A percentile compares a stretch with the other conserved stretches of the same genome.
phyloP scores from a whole-genome alignment of 2,888 invertebrate genomes.

The Pantelozetes paolii region DNA sequence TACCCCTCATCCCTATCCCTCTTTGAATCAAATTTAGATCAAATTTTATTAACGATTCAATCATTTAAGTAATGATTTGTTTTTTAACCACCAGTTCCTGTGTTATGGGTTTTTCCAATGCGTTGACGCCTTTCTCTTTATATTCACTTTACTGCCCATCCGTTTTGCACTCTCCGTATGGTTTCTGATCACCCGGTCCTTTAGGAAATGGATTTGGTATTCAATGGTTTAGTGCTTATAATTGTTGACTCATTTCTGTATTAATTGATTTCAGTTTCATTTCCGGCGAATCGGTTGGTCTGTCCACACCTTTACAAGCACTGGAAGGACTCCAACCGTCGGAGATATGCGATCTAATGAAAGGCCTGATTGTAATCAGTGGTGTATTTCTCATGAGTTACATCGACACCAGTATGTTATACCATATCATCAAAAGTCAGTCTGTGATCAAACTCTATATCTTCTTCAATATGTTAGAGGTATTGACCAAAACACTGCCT shows the following conservation, averaged over 20 bases:
- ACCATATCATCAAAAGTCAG: slow-evolving; percentile 83
- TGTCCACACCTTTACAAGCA: slow-evolving; percentile 51
- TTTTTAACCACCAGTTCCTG: slow-evolving; percentile 72
- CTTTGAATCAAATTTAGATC: too few species aligned
- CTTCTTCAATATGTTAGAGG: slow-evolving; percentile 99
- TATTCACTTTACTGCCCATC: slow-evolving; percentile 93
- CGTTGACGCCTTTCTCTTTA: slow-evolving; percentile 92
- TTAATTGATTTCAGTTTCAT: slow-evolving; percentile 11
- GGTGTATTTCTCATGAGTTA: slow-evolving; percentile 80
- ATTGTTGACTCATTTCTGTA: neutral
- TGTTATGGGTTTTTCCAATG: slow-evolving; percentile 87
- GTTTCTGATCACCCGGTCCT: slow-evolving; percentile 69
- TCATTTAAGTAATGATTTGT: too few species aligned
- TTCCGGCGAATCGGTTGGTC: neutral
- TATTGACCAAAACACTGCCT: slow-evolving; percentile 52
- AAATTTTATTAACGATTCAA: too few species aligned
- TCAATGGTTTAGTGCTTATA: neutral
- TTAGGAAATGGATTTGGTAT: slow-evolving; percentile 55
- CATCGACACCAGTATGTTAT: slow-evolving; percentile 95
- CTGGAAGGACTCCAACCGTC: slow-evolving; percentile 67
- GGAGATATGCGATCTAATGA: slow-evolving; percentile 92
- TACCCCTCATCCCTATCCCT: too few species aligned
- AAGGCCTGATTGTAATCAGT: slow-evolving; percentile 78
- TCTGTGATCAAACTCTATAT: slow-evolving; percentile 98
- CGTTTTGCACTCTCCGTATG: slow-evolving; percentile 81